Evolutionary conservation across 1,140 invertebrate species (phyloP).

Genomic region (silkworm (Bombyx mori)): DNA sequence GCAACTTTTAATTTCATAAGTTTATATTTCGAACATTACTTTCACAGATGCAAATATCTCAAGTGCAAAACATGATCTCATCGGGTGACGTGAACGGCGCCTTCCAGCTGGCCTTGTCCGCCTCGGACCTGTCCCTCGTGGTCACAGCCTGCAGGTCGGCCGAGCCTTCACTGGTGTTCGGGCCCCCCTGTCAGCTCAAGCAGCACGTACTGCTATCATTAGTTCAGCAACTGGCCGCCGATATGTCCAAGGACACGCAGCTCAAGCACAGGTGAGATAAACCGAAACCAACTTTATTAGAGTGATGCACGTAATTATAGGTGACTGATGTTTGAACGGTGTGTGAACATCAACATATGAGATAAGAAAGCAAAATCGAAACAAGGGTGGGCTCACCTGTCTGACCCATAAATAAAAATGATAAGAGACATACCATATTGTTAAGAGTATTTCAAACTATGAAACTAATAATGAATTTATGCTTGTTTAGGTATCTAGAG

Average conservation of each 20-base stretch:
- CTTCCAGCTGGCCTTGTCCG: constrained; percentile 91
- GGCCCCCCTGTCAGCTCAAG: constrained; percentile 78
- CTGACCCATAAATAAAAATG: too few species aligned
- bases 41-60: constrained; percentile 73
- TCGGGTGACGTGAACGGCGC: constrained; percentile 86
- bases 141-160: constrained; percentile 88
- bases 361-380: too few species aligned
- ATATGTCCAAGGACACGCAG: constrained; percentile 87
- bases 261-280: constrained; percentile 84
- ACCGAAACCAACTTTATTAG: too few species aligned
- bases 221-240: constrained; percentile 92
- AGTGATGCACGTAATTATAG: too few species aligned
- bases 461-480: background rate
- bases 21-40: too few species aligned
- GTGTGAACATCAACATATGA: too few species aligned
- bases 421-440: too few species aligned
- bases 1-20: too few species aligned
- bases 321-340: too few species aligned
- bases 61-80: constrained; percentile 80
- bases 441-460: background rate
- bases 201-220: constrained; percentile 92
- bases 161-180: constrained; percentile 83
- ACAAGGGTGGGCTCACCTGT: too few species aligned
- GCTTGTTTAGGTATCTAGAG: background rate
- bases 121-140: constrained; percentile 87